These are phyloP conservation scores for Chaetogeoica ovagalla DNA, from an alignment of 2,888 invertebrate genomes.

Conservation along the genomic window DNA sequence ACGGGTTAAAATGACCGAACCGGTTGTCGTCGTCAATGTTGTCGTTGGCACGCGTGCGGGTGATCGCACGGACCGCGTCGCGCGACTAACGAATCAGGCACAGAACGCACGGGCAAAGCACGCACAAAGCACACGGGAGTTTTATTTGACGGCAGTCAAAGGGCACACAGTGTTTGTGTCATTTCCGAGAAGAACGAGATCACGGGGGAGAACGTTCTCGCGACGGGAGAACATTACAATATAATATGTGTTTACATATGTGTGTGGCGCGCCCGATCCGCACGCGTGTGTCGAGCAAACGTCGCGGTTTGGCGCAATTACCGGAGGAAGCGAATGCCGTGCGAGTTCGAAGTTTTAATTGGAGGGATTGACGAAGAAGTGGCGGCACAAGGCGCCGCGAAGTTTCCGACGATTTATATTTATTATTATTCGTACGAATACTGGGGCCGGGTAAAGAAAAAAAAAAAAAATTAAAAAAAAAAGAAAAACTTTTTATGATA, in stretches of 20 bases:
- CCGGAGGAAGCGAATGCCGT: too few relatives aligned
- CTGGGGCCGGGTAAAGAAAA: too few relatives aligned
- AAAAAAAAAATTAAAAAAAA: too few relatives aligned
- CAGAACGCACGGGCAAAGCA: neutral
- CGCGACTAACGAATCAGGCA: conserved; percentile 33
- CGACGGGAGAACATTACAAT: neutral
- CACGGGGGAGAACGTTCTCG: neutral
- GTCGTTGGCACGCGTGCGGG: neutral
- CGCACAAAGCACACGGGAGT: neutral
- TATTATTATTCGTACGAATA: too few relatives aligned
- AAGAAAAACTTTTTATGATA: too few relatives aligned
- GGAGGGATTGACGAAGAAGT: too few relatives aligned
- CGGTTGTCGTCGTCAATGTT: neutral
- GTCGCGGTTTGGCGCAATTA: too few relatives aligned
- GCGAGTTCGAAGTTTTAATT: too few relatives aligned
- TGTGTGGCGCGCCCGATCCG: neutral
- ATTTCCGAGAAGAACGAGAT: neutral
- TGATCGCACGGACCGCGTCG: conserved; percentile 14
- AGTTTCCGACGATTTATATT: too few relatives aligned
- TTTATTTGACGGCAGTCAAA: neutral
- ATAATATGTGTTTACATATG: too few relatives aligned
- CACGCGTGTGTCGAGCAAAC: neutral
- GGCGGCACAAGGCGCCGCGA: too few relatives aligned
- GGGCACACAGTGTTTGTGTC: conserved; percentile 13
- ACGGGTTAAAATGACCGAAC: neutral